phyloP scores from a whole-genome alignment of 2,113 vertebrate genomes.

The Neogobius melanostomus region DNA sequence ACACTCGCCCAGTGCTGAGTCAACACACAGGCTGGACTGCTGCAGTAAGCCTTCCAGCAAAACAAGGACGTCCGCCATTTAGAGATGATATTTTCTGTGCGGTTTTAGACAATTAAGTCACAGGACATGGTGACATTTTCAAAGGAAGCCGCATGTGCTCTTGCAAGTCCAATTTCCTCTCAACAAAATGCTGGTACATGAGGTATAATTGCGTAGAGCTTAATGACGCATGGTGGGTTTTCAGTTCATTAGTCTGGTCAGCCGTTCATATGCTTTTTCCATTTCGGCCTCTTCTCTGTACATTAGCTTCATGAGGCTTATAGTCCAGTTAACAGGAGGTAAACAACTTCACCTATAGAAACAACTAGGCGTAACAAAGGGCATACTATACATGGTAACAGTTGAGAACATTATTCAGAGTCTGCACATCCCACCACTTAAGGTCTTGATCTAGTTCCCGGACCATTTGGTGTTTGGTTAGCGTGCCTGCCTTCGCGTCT shows the following conservation, averaged over 20 bases:
- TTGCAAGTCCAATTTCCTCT: neutral
- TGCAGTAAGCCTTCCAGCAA: constrained; percentile 33
- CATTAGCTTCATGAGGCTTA: neutral
- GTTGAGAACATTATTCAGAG: too few species aligned
- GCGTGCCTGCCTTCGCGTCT: too few species aligned
- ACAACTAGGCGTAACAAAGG: neutral
- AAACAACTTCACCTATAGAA: neutral
- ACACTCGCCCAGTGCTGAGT: constrained; percentile 51
- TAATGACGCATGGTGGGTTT: constrained; percentile 5
- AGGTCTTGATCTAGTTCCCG: too few species aligned
- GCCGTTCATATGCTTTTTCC: neutral
- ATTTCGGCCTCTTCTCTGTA: neutral
- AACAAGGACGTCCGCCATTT: constrained; percentile 34
- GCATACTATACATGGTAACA: too few species aligned
- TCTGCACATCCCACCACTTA: too few species aligned
- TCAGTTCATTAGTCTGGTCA: neutral
- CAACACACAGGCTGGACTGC: constrained; percentile 32
- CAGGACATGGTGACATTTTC: neutral
- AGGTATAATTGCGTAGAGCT: neutral
- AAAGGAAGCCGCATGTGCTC: neutral
- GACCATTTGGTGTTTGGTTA: too few species aligned
- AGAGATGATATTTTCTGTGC: constrained; percentile 11
- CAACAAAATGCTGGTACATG: neutral
- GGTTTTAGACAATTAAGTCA: neutral
- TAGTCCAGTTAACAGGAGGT: neutral